Evolutionary conservation across 2,888 invertebrate genomes (phyloP).

Genomic region (Euclidia mi): DNA sequence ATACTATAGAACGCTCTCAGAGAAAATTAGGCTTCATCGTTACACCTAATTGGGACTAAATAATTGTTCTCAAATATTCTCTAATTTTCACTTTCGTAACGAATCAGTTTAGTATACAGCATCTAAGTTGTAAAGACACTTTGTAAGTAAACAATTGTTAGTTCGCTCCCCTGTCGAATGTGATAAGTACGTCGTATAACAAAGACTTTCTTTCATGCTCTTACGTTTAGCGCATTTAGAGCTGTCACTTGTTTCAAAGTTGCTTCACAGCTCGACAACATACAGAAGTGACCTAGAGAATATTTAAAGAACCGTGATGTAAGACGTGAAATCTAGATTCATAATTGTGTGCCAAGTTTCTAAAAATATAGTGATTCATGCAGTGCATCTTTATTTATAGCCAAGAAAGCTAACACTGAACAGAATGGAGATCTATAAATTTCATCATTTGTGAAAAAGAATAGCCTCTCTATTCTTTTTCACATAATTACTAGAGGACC

Average conservation of each 20-base stretch:
- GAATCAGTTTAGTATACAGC: constrained; percentile 11
- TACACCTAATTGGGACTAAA: constrained; percentile 2
- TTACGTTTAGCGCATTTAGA: constrained; percentile 53
- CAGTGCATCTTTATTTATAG: no score
- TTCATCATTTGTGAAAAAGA: no score
- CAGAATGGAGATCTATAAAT: no score
- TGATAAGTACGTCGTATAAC: constrained; percentile 46
- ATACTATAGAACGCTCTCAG: no score
- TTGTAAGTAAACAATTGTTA: constrained; percentile 43
- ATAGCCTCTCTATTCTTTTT: no score
- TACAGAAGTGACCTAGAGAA: background rate
- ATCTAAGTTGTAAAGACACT: constrained; percentile 30
- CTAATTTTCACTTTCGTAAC: constrained; percentile 9
- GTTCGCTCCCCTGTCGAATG: constrained; percentile 23
- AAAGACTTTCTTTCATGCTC: constrained; percentile 37
- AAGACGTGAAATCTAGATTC: no score
- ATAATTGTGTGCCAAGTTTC: no score
- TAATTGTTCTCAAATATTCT: constrained; percentile 12
- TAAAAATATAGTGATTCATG: no score
- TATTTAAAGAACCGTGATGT: no score
- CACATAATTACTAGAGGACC: no score
- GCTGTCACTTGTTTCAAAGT: constrained; percentile 5
- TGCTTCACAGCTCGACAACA: constrained; percentile 6
- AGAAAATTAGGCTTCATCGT: no score
- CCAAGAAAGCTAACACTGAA: no score